A percentile compares a stretch with the other conserved stretches of the same genome.
phyloP scores from a whole-genome alignment of 2,888 invertebrate species.

The Alentia gelatinosa region DNA sequence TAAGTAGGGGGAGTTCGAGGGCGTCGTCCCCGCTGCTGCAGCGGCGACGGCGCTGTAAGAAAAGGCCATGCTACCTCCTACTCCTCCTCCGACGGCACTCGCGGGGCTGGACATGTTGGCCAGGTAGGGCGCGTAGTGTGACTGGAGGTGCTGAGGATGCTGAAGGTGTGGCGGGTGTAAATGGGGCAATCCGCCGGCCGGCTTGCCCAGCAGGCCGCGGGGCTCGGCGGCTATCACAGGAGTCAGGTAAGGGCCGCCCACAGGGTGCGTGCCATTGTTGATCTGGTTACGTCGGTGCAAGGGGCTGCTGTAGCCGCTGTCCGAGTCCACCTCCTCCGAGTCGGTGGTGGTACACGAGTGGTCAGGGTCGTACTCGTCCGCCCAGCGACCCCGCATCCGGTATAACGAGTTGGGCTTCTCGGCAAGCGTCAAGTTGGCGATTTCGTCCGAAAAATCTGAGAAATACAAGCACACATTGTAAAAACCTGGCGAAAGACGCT shows the following conservation, averaged over 20 bases:
- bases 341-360: slow-evolving; percentile 58
- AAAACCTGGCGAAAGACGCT: too few species aligned
- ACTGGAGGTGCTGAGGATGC: background rate
- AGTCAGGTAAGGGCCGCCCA: background rate
- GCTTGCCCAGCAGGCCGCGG: background rate
- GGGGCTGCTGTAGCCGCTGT: slow-evolving; percentile 77
- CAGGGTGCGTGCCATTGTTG: slow-evolving; percentile 69
- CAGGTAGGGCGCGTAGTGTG: slow-evolving; percentile 3
- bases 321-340: slow-evolving; percentile 70
- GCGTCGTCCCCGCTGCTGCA: background rate
- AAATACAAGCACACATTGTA: too few species aligned
- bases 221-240: slow-evolving; percentile 54
- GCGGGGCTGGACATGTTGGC: background rate
- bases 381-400: slow-evolving; percentile 55
- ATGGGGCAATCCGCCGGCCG: background rate
- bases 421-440: slow-evolving; percentile 73
- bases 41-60: slow-evolving; percentile 30
- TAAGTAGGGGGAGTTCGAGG: background rate
- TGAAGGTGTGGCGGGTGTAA: background rate
- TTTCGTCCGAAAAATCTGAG: slow-evolving; percentile 75
- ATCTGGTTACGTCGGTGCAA: slow-evolving; percentile 73
- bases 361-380: slow-evolving; percentile 54
- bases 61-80: background rate
- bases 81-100: background rate
- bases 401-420: slow-evolving; percentile 74